Evolutionary conservation across 2,113 vertebrate species (phyloP).

Genomic region (Lepus americanus): DNA sequence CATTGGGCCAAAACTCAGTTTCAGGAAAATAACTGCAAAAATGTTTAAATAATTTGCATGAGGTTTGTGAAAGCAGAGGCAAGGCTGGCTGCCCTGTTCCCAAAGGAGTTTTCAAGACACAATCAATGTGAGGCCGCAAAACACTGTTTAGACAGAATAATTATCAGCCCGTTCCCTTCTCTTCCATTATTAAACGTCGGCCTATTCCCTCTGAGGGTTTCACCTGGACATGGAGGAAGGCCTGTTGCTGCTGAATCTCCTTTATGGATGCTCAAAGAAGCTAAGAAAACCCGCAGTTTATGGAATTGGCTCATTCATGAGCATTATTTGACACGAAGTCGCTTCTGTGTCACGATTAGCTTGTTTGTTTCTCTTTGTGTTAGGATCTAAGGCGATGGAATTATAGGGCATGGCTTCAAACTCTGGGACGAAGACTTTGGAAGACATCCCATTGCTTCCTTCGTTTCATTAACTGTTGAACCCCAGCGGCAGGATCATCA

Average conservation of each 20-base stretch:
- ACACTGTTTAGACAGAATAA: constrained; percentile 84
- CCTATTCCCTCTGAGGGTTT: constrained; percentile 77
- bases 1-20: constrained; percentile 78
- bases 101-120: constrained; percentile 81
- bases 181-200: constrained; percentile 79
- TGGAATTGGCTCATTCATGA: constrained; percentile 66
- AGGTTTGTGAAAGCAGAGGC: constrained; percentile 78
- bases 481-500: constrained; percentile 57
- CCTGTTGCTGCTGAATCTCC: constrained; percentile 68
- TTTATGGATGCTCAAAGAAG: constrained; percentile 73
- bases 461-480: constrained; percentile 49
- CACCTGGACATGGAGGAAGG: constrained; percentile 79
- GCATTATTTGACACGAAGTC: constrained; percentile 71
- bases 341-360: constrained; percentile 68
- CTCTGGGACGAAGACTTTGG: constrained; percentile 20
- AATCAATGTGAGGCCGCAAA: constrained; percentile 80
- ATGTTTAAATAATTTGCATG: constrained; percentile 85
- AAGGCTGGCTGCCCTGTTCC: constrained; percentile 74
- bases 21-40: constrained; percentile 83
- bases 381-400: constrained; percentile 45
- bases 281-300: constrained; percentile 73
- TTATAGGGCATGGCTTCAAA: constrained; percentile 51
- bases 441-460: constrained; percentile 2
- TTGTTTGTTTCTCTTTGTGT: constrained; percentile 63
- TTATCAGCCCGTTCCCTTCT: constrained; percentile 79